Percentiles rank a stretch among this genome's conserved stretches.
Conservation (phyloP, 2,113 vertebrate species). For the Camarhynchus parvulus region DNA sequence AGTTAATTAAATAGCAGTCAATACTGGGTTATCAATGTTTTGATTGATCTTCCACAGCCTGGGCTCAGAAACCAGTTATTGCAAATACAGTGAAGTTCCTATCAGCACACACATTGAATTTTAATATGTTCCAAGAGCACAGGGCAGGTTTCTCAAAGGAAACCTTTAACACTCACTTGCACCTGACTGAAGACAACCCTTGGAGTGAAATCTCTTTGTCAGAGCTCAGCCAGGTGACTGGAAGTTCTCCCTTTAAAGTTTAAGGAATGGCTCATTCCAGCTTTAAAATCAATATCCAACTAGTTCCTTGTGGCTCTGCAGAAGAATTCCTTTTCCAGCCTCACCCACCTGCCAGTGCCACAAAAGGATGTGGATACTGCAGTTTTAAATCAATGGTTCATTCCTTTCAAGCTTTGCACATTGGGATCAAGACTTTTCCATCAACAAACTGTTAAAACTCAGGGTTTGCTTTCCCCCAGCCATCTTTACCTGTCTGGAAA, state of each 20-base stretch:
- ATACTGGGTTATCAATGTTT: neutral
- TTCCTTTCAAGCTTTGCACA: neutral
- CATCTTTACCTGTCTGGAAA: constrained; percentile 84
- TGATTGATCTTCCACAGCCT: neutral
- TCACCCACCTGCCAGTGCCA: neutral
- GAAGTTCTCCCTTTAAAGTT: neutral
- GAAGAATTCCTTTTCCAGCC: neutral
- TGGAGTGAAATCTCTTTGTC: neutral
- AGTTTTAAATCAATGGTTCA: neutral
- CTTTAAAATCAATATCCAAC: neutral
- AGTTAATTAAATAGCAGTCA: neutral
- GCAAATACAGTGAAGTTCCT: neutral
- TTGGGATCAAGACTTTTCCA: neutral
- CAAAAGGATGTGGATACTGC: accelerated
- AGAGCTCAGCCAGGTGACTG: neutral
- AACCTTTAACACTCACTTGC: neutral
- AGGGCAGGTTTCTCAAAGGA: neutral
- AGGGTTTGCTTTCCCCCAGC: too few relatives aligned
- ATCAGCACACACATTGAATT: neutral
- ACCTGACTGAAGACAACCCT: neutral
- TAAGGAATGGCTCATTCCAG: neutral
- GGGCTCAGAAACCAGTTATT: neutral
- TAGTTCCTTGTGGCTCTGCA: neutral
- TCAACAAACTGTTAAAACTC: neutral
- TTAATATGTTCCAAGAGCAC: neutral